These are phyloP conservation scores for Struthidea cinerea DNA, from an alignment of 2,113 vertebrate genomes.

Conservation along the genomic window DNA sequence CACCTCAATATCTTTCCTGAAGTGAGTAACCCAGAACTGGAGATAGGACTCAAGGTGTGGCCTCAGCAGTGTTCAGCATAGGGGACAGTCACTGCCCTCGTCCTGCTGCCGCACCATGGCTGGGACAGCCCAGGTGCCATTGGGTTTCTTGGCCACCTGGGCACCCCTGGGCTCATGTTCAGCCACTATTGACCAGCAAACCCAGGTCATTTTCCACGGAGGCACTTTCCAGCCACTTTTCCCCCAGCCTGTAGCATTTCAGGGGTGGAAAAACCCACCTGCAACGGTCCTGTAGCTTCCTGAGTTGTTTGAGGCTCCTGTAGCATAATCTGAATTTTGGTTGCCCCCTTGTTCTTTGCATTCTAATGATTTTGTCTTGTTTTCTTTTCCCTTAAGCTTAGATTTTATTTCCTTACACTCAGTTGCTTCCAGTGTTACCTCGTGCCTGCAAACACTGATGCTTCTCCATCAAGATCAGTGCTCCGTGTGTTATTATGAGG, in stretches of 20 bases:
- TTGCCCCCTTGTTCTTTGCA: background rate
- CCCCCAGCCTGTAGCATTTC: background rate
- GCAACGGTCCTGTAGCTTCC: background rate
- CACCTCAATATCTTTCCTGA: background rate
- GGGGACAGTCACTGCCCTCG: rapidly evolving
- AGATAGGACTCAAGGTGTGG: background rate
- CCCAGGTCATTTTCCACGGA: background rate
- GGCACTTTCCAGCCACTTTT: background rate
- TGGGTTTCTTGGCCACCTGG: background rate
- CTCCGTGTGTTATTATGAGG: rapidly evolving
- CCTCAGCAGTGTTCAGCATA: background rate
- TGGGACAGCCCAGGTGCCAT: background rate
- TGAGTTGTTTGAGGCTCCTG: rapidly evolving
- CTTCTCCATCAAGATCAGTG: rapidly evolving
- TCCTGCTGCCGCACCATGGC: background rate
- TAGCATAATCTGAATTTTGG: background rate
- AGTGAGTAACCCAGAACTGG: background rate
- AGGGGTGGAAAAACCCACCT: background rate
- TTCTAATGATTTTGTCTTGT: background rate
- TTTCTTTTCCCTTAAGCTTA: no score
- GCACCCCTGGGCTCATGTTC: background rate
- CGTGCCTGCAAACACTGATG: rapidly evolving
- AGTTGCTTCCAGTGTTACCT: background rate
- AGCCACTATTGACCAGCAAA: background rate
- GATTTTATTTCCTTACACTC: background rate